phyloP scores from a whole-genome alignment of 1,140 invertebrate species.

The Drosophila rufa region DNA sequence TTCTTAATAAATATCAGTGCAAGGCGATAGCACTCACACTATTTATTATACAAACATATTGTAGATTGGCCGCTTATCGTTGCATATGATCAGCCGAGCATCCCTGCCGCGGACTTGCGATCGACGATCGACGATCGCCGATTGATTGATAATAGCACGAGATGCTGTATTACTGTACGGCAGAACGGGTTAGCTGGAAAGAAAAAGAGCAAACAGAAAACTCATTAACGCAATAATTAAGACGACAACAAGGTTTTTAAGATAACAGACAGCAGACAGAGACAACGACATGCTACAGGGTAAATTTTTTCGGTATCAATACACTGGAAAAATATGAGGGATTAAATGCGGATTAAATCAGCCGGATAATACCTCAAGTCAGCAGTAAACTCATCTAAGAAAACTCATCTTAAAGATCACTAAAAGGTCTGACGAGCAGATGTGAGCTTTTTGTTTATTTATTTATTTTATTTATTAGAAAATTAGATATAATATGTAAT shows the following conservation, averaged over 20 bases:
- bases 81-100: slow-evolving; percentile 67
- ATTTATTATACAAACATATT: slow-evolving; percentile 80
- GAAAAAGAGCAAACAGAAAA: slow-evolving; percentile 80
- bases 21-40: slow-evolving; percentile 76
- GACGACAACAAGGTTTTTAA: slow-evolving; percentile 85
- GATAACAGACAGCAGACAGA: slow-evolving; percentile 72
- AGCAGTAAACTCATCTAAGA: no score
- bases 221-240: slow-evolving; percentile 85
- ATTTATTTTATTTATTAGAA: no score
- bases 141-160: slow-evolving; percentile 84
- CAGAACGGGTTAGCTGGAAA: slow-evolving; percentile 66
- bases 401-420: no score
- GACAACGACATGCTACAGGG: slow-evolving; percentile 59
- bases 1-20: slow-evolving; percentile 75
- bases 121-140: slow-evolving; percentile 68
- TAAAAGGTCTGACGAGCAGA: no score
- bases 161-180: slow-evolving; percentile 60
- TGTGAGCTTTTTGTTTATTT: no score
- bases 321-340: slow-evolving; percentile 9
- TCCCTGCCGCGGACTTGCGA: slow-evolving; percentile 37
- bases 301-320: slow-evolving; percentile 29
- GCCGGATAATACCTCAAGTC: no score
- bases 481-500: no score
- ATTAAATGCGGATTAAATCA: no score
- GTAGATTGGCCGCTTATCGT: slow-evolving; percentile 74